A percentile compares a stretch with the other conserved stretches of the same genome.
Evolutionary conservation across 2,797 vertebrate genomes (phyloP).

Genomic region (Amblyopsis hoosieri): DNA sequence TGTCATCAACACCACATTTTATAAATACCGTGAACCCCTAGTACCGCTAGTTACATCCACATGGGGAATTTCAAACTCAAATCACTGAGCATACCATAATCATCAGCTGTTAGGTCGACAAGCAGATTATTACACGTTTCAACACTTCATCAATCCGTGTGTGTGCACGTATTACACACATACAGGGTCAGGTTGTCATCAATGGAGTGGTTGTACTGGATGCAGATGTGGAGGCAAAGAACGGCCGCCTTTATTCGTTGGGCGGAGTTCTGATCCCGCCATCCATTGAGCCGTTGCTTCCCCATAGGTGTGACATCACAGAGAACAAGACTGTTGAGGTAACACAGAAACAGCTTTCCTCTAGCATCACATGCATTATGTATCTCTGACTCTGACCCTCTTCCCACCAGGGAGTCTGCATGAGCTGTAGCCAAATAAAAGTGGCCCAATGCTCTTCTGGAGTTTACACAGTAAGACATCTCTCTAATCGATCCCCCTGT

Average conservation of each 20-base stretch:
- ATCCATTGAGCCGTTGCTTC: slow-evolving; percentile 89
- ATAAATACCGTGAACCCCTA: too few relatives aligned
- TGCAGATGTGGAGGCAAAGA: slow-evolving; percentile 83
- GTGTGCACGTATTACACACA: not conserved
- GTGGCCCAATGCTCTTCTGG: slow-evolving; percentile 42
- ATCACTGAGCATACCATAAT: too few relatives aligned
- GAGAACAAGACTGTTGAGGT: slow-evolving; percentile 65
- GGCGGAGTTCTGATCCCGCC: slow-evolving; percentile 83
- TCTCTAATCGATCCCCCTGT: not conserved
- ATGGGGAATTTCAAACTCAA: too few relatives aligned
- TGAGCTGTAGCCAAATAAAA: slow-evolving; percentile 31
- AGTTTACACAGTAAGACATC: slow-evolving; percentile 61
- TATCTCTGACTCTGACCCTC: too few relatives aligned
- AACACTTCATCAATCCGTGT: not conserved
- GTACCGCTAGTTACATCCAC: too few relatives aligned
- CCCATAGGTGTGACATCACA: slow-evolving; percentile 84
- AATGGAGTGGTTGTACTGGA: slow-evolving; percentile 81
- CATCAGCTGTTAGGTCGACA: not conserved
- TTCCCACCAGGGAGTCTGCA: slow-evolving; percentile 53
- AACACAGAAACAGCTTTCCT: slow-evolving; percentile 5
- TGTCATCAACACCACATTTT: too few relatives aligned
- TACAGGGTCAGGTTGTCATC: slow-evolving; percentile 85
- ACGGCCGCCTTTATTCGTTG: slow-evolving; percentile 87
- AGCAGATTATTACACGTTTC: not conserved
- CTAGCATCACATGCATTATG: too few relatives aligned